Percentiles rank a stretch among this genome's conserved stretches.
Evolutionary conservation across 2,888 invertebrate genomes (phyloP).

Genomic region (Philhelius pedissequus): DNA sequence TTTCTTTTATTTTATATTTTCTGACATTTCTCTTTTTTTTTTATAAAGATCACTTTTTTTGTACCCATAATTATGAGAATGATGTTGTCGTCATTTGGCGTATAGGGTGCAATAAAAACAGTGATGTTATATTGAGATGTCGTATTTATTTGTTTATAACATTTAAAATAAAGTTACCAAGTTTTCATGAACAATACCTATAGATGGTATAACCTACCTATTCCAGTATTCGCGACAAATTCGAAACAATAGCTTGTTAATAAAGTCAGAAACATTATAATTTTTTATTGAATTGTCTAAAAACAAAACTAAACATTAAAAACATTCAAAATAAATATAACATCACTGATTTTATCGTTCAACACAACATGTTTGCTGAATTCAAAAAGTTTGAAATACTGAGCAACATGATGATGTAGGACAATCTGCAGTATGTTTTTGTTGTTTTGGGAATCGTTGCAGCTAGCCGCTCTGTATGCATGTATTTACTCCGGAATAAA

Average conservation of each 20-base stretch:
- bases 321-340: background rate
- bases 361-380: constrained; percentile 5
- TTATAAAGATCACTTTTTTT: background rate
- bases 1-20: too few species aligned
- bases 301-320: background rate
- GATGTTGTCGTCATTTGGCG: background rate
- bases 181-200: too few species aligned
- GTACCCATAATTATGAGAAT: background rate
- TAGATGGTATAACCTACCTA: too few species aligned
- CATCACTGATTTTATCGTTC: too few species aligned
- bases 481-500: constrained; percentile 21
- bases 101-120: background rate
- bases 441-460: background rate
- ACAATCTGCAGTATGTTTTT: background rate
- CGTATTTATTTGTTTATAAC: too few species aligned
- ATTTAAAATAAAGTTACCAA: too few species aligned
- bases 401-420: too few species aligned
- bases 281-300: too few species aligned
- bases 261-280: too few species aligned
- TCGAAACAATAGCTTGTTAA: too few species aligned
- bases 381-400: background rate
- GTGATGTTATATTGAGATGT: background rate
- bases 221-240: too few species aligned
- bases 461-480: background rate
- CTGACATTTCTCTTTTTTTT: background rate